Percentiles rank a stretch among this genome's conserved stretches.
Evolutionary conservation across 2,113 vertebrate species (phyloP).

Genomic region (Vidua chalybeata): DNA sequence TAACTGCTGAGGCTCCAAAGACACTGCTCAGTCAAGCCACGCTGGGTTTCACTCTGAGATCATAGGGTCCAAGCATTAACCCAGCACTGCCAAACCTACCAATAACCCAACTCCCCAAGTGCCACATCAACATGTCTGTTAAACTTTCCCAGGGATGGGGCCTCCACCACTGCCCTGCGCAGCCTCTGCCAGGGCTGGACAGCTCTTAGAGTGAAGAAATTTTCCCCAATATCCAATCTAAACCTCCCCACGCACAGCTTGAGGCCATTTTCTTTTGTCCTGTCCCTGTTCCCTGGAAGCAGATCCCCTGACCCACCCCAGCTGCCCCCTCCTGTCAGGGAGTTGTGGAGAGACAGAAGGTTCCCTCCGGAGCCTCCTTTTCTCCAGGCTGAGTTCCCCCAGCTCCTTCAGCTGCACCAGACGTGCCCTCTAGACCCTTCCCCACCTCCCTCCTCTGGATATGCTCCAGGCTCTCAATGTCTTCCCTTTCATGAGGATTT

Average conservation of each 20-base stretch:
- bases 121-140: background rate
- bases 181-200: background rate
- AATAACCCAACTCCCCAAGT: background rate
- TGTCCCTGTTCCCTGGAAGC: background rate
- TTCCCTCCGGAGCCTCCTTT: background rate
- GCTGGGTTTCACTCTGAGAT: background rate
- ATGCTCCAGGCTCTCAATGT: background rate
- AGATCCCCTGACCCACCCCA: accelerated
- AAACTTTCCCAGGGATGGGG: background rate
- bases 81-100: background rate
- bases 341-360: background rate
- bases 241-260: background rate
- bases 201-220: background rate
- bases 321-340: background rate
- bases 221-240: background rate
- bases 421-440: background rate
- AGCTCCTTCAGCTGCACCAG: background rate
- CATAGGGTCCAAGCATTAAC: background rate
- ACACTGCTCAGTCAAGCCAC: background rate
- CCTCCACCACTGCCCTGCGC: background rate
- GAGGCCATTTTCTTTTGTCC: background rate
- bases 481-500: background rate
- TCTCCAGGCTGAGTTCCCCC: background rate
- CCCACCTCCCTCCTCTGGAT: background rate
- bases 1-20: background rate